A percentile compares a stretch with the other conserved stretches of the same genome.
Evolutionary conservation across 2,797 vertebrate genomes (phyloP).

Genomic region (Alfaro cultratus): DNA sequence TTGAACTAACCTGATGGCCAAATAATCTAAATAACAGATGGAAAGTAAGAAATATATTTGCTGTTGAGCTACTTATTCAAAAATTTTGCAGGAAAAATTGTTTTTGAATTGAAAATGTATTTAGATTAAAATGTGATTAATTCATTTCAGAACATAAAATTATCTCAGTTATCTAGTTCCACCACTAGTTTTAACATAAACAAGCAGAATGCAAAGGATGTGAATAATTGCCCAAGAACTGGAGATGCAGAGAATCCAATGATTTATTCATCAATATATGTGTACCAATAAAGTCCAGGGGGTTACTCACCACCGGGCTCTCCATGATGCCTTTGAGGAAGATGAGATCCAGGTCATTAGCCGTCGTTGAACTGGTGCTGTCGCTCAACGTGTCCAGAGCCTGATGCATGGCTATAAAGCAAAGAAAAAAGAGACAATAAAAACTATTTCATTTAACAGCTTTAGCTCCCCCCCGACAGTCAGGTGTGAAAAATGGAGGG

Average conservation of each 20-base stretch:
- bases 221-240: neutral
- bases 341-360: constrained; percentile 94
- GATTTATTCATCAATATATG: neutral
- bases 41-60: neutral
- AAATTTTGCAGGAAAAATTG: neutral
- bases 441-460: constrained; percentile 30
- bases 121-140: no score
- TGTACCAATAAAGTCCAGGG: constrained; percentile 45
- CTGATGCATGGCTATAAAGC: constrained; percentile 90
- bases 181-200: neutral
- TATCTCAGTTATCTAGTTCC: neutral
- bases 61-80: neutral
- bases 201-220: neutral
- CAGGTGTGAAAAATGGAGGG: neutral
- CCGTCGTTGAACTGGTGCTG: constrained; percentile 88
- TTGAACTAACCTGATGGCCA: neutral
- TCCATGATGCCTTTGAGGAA: constrained; percentile 98
- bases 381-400: constrained; percentile 93
- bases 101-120: neutral
- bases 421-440: constrained; percentile 15
- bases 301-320: constrained; percentile 90
- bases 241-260: neutral
- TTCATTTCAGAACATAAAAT: no score
- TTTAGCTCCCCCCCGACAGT: neutral
- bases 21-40: neutral